A percentile compares a stretch with the other conserved stretches of the same genome.
phyloP scores from a whole-genome alignment of 2,797 vertebrate species.

The Streptopelia turtur region DNA sequence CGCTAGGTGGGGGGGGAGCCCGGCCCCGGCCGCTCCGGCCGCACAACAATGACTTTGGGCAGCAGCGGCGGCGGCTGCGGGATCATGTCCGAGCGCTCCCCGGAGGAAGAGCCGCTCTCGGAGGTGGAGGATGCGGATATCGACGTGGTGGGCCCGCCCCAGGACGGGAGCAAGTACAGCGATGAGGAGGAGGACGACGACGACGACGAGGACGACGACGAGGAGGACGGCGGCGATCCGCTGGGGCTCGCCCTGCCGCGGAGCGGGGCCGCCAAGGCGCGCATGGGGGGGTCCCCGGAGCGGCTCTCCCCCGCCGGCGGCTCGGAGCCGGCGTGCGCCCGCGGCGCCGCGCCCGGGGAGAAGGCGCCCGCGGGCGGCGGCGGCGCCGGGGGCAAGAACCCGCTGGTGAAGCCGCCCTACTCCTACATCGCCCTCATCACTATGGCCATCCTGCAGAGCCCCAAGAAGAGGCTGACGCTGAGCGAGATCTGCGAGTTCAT shows the following conservation, averaged over 20 bases:
- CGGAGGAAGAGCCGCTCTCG: constrained; percentile 86
- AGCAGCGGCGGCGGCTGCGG: constrained; percentile 75
- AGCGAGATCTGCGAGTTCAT: constrained; percentile 98
- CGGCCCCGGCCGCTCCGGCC: constrained; percentile 59
- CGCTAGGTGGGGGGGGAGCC: constrained; percentile 62
- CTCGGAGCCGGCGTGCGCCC: constrained; percentile 74
- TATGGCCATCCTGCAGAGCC: constrained; percentile 95
- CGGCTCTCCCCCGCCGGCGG: constrained; percentile 16
- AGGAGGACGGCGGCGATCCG: constrained; percentile 78
- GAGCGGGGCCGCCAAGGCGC: constrained; percentile 77
- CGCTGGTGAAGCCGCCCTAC: constrained; percentile 93
- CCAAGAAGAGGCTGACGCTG: constrained; percentile 92
- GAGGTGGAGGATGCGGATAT: constrained; percentile 96
- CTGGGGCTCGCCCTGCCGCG: constrained; percentile 36
- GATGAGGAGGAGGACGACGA: constrained; percentile 75
- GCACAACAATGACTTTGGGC: constrained; percentile 65
- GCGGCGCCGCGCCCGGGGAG: constrained; percentile 50
- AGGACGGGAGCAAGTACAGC: constrained; percentile 77
- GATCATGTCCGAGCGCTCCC: constrained; percentile 79
- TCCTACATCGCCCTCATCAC: constrained; percentile 96
- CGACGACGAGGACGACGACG: constrained; percentile 72
- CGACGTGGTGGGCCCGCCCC: constrained; percentile 91
- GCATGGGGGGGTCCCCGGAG: constrained; percentile 60
- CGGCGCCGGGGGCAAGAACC: constrained; percentile 81
- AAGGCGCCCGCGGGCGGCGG: constrained; percentile 75